Base-by-base conservation (phyloP, 30 jellyfish, hydroid and myxozoan species). In the Rhopilema esculentum region DNA sequence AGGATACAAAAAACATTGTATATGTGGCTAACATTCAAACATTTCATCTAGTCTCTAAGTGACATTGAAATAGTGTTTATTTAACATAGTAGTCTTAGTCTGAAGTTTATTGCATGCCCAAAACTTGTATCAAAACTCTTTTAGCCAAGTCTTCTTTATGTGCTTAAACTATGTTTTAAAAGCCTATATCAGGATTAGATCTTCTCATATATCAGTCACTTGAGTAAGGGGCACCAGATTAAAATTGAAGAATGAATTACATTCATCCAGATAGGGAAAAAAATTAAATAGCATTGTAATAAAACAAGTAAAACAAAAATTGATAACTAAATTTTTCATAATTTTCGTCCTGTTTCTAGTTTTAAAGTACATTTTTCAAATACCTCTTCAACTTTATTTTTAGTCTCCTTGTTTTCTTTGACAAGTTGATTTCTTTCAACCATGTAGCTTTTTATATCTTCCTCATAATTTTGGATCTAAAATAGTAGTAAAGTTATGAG, bases 391-490 rank as follows among this genome's bases (percentile, higher is more conserved):
- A 23, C 61, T 57, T 72, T 79, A 6, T 40, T 70, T 57, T 33
- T 65, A 19, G 64, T 27, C 22, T 72, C 75, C 27, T 61, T 71
- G 61, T 70, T 49, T 12, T 49, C 33, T 24, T 19, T 49, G 0
- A 84, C 23, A 27, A 84, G 28, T 66, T 71, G 74, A 12, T 84
- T 71, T 53, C 93, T 52, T 62, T 84, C 93, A 16, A 69, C 51
- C 32, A 79, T 80, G 31, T 84, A 84, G 27, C 72, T 27, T 25
- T 72, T 84, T 52, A 84, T 84, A 17, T 84, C 93, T 25, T 84
- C 93, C 31, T 84, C 93, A 63, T 71, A 84, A 40, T 84, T 72
- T 25, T 30, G 31, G 28, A 84, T 25, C 93, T 84, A 24, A 27
- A 70, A 26, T 49, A n/a, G 61, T 70, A 66, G 48, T 24, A 1